Evolutionary conservation across 1,140 invertebrate genomes (phyloP), one percentile per base, ranked within the genome.

Genomic region (Berghia stephanieae): DNA sequence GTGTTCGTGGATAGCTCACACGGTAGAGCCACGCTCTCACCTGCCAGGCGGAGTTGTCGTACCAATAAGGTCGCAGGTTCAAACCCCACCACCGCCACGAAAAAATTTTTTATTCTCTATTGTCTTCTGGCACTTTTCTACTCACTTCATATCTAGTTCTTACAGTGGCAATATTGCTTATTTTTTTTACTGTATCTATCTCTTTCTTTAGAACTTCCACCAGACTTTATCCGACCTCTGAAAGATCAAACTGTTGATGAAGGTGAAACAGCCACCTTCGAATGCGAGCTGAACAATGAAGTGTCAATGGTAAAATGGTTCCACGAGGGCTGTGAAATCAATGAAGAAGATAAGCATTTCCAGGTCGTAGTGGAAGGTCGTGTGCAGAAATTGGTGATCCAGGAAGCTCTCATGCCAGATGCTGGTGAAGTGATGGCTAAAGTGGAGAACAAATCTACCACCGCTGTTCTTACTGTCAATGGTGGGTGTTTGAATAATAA

Each of bases 341-440:
- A 71, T 63, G 79, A 80, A 34, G 83, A 83, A 52, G 83, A 86
- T 71, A 95, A 97, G 84, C 95, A 96, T 78, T 92, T 96, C 66
- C 95, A 96, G 34, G 84, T 89, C 10, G 75, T 83, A 24, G 75
- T 79, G 60, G 85, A 88, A 31, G 83, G 82, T 10, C 81, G 78
- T 8, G 77, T 81, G 10, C 86, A 88, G 69, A 86, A 81, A 57
- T 78, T 89, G 24, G 81, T 82, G n/a, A 82, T 89, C 67, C 84
- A 85, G 38, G 84, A 86, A 46, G 81, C 86, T 34, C 71, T 81
- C 13, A 60, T 87, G 46, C 81, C 83, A n/a, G 86, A 88, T 71
- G 78, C 78, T 73, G 87, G 82, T 16, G 82, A 83, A 60, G 83
- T 88, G 21, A 87, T 82, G 34, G 85, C 86, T n/a, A 83, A 82